phyloP scores from a whole-genome alignment of 2,113 vertebrate species.

The Corythornis madagascariensis region DNA sequence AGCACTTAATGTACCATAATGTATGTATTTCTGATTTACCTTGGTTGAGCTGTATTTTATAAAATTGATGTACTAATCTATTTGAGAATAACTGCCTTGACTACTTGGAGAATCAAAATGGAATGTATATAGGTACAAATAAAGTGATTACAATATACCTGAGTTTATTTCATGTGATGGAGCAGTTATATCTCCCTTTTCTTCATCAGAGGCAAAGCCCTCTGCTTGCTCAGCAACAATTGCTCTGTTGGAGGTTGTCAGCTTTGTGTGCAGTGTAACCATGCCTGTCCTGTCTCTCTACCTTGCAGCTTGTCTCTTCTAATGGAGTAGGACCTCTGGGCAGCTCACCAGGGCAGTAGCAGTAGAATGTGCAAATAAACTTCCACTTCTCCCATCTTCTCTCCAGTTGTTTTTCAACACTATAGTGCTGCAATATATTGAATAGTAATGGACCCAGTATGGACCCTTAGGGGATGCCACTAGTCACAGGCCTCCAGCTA shows the following conservation, averaged over 20 bases:
- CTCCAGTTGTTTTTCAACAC: background rate
- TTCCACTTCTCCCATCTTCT: background rate
- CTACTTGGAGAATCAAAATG: conserved; percentile 70
- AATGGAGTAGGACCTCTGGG: background rate
- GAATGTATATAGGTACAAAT: conserved; percentile 77
- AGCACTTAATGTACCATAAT: conserved; percentile 76
- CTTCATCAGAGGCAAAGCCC: background rate
- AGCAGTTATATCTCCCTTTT: background rate
- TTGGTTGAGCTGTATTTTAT: conserved; percentile 77
- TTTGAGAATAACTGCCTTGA: conserved; percentile 70
- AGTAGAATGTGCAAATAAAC: background rate
- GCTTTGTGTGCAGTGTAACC: background rate
- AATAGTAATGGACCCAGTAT: too few species aligned
- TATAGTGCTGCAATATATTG: background rate
- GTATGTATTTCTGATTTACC: conserved; percentile 76
- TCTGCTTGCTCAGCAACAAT: background rate
- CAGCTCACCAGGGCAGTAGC: background rate
- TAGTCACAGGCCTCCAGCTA: too few species aligned
- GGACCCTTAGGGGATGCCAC: too few species aligned
- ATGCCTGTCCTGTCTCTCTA: background rate
- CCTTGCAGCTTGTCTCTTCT: background rate
- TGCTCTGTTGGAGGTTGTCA: background rate
- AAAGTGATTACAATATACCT: conserved; percentile 65
- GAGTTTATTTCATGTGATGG: background rate
- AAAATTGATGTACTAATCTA: conserved; percentile 71